Evolutionary conservation across 2,888 invertebrate genomes (phyloP).

Genomic region (Lithophane leautieri): DNA sequence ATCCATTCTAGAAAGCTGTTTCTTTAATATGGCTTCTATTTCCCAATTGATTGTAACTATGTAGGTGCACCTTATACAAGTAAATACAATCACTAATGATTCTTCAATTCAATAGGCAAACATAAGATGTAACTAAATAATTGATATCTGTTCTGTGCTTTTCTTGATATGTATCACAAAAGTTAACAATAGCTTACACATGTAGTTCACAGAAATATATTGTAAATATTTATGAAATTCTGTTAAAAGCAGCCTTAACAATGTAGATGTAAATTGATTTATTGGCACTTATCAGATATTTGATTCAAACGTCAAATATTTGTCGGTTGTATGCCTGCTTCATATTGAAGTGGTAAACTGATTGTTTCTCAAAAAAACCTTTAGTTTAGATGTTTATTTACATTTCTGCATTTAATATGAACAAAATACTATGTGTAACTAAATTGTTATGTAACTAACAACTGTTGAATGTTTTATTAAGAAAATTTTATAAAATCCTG

Average conservation of each 20-base stretch:
- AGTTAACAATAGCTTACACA: constrained; percentile 45
- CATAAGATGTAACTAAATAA: constrained; percentile 21
- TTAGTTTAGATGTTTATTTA: constrained; percentile 58
- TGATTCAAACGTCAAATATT: constrained; percentile 47
- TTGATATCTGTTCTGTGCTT: constrained; percentile 30
- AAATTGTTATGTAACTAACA: constrained; percentile 57
- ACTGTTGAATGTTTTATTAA: constrained; percentile 40
- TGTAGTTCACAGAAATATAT: constrained; percentile 67
- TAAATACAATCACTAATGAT: constrained; percentile 44
- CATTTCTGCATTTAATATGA: constrained; percentile 65
- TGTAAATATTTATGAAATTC: constrained; percentile 57
- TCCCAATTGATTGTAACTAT: constrained; percentile 57
- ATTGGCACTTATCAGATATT: constrained; percentile 52
- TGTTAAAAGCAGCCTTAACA: constrained; percentile 26
- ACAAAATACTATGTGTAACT: constrained; percentile 59
- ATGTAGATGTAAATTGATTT: constrained; percentile 53
- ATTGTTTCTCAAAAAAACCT: constrained; percentile 47
- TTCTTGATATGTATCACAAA: constrained; percentile 30
- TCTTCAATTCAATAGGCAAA: constrained; percentile 46
- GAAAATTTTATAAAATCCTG: constrained; percentile 31
- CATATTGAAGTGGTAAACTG: constrained; percentile 67
- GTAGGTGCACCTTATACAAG: constrained; percentile 62
- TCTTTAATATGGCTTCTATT: constrained; percentile 54
- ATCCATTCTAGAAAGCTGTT: constrained; percentile 57
- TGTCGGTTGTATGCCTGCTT: constrained; percentile 57